These are phyloP conservation scores for Anhinga rufa DNA, from an alignment of 2,113 vertebrate genomes.

Conservation along the genomic window DNA sequence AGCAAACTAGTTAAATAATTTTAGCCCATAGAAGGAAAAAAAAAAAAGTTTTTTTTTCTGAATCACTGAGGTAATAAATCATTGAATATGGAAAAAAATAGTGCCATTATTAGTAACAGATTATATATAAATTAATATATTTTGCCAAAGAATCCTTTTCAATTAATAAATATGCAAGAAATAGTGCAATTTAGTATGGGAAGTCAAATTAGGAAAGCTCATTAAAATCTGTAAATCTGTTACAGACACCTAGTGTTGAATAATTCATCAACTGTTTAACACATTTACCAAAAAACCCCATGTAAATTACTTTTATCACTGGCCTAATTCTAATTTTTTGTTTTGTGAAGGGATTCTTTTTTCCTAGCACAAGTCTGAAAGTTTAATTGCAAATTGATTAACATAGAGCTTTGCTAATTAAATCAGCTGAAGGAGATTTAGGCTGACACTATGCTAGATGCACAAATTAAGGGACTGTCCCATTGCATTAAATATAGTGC, in stretches of 20 bases:
- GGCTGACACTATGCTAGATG: slow-evolving; percentile 39
- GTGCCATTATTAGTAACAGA: neutral
- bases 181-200: slow-evolving; percentile 1
- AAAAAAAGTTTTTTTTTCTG: neutral
- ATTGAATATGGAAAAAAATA: neutral
- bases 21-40: neutral
- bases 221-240: slow-evolving; percentile 63
- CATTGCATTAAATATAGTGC: slow-evolving; percentile 52
- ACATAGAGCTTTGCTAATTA: slow-evolving; percentile 63
- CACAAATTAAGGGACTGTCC: slow-evolving; percentile 62
- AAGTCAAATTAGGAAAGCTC: slow-evolving; percentile 55
- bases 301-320: slow-evolving; percentile 47
- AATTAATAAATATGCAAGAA: slow-evolving; percentile 42
- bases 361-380: neutral
- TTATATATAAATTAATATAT: neutral
- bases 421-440: slow-evolving; percentile 65
- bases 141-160: slow-evolving; percentile 17
- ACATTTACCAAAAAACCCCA: neutral
- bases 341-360: slow-evolving; percentile 11
- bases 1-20: neutral
- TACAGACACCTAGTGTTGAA: slow-evolving; percentile 34
- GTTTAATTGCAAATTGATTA: slow-evolving; percentile 68
- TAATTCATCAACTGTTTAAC: slow-evolving; percentile 60
- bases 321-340: slow-evolving; percentile 12
- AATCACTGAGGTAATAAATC: neutral